Evolutionary conservation across 2,888 invertebrate genomes (phyloP), one percentile per base, ranked within the genome.

Genomic region (Buathra laborator): DNA sequence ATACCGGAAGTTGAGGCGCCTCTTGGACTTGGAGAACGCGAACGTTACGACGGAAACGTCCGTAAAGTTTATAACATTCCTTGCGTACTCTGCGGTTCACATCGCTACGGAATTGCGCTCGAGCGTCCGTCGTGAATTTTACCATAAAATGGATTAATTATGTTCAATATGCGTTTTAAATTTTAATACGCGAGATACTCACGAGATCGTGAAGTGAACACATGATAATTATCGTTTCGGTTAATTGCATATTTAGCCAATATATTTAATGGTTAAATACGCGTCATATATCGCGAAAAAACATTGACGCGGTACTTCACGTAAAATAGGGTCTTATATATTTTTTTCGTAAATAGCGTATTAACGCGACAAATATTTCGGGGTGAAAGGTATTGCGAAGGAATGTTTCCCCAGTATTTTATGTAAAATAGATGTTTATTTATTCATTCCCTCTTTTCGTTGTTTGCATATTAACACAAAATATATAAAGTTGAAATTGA

Each of bases 61-160:
- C 66, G 43, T 37, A 16, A 16, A 81, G 66, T 71, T 78, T 78
- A 81, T 75, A 70, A 81, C 84, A 81, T 85, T 81, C 74, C 81
- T 56, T 64, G 70, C 77, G 74, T 66, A 56, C 44, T 59, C 59
- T 74, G 51, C 44, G 67, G 66, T 24, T 62, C 70, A 46, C 74
- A 74, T 70, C 84, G 62, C 48, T 32, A 24, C 32, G 81, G 66
- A 71, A 84, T 53, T 32, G 32, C 51, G 46, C 46, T 32, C 51
- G 51, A 79, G 79, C 48, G 19, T 53, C 64, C 48, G 37, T n/a
- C 53, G 51, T 81, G 76, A 84, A 84, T 81, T 48, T 74, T 32
- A n/a, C 72, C 14, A 19, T 59, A 53, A 74, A 74, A 81, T 68
- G 72, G 80, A 80, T 77, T 77, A 84, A 81, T 77, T 43, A 68